Percentiles rank a stretch among this genome's conserved stretches.
Evolutionary conservation across 2,888 invertebrate species (phyloP).

Genomic region (Erynnis tages): DNA sequence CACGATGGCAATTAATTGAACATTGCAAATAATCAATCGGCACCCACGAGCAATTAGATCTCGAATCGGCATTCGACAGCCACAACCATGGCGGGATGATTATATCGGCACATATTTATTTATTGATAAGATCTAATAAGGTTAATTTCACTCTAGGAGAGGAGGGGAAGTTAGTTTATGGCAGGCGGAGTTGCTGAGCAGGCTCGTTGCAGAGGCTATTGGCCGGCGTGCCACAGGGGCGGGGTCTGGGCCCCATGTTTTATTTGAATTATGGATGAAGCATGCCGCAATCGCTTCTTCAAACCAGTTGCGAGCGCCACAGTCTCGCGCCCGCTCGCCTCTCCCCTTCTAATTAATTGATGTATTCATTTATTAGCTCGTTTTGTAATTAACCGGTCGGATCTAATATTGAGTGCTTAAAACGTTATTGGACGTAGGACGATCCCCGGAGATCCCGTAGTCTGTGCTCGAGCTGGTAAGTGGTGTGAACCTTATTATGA

Average conservation of each 20-base stretch:
- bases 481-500: conserved; percentile 31
- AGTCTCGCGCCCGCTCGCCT: conserved; percentile 75
- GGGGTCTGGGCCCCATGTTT: conserved; percentile 77
- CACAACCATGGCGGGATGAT: conserved; percentile 51
- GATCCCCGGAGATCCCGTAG: conserved; percentile 7
- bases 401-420: conserved; percentile 68
- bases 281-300: conserved; percentile 61
- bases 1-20: conserved; percentile 70
- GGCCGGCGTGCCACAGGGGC: conserved; percentile 75
- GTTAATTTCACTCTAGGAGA: conserved; percentile 67
- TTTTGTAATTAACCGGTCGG: conserved; percentile 69
- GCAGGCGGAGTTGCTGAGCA: conserved; percentile 71
- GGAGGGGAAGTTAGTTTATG: conserved; percentile 67
- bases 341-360: conserved; percentile 78
- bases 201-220: conserved; percentile 66
- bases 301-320: conserved; percentile 76
- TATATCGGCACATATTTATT: conserved; percentile 69
- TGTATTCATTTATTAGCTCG: conserved; percentile 77
- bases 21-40: conserved; percentile 69
- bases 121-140: conserved; percentile 67
- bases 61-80: conserved; percentile 48
- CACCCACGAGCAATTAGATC: conserved; percentile 58
- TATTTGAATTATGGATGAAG: conserved; percentile 81
- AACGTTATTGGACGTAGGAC: conserved; percentile 55
- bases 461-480: neutral